phyloP scores from a whole-genome alignment of 1,140 invertebrate genomes.

The Lucilia sericata region DNA sequence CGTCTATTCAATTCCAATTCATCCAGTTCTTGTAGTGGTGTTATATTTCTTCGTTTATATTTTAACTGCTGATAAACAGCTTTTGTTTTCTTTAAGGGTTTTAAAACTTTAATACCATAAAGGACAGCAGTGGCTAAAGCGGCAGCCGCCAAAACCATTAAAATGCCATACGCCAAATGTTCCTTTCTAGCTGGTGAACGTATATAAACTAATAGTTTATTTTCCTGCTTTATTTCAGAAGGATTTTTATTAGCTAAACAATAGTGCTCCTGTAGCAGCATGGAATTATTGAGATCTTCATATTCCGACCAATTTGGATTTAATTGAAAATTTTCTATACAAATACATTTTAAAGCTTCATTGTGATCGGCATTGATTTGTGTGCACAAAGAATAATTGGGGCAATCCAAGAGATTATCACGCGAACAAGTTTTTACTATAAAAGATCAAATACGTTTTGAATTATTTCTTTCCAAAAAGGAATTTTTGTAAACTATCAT shows the following conservation, averaged over 20 bases:
- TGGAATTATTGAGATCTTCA: constrained; percentile 1
- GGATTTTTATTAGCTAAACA: neutral
- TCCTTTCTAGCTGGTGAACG: constrained; percentile 36
- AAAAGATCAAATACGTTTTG: neutral
- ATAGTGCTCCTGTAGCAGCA: neutral
- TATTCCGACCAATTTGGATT: neutral
- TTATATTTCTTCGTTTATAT: constrained; percentile 47
- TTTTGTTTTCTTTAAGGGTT: constrained; percentile 49
- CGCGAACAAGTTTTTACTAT: constrained; percentile 6
- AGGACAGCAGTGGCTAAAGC: constrained; percentile 48
- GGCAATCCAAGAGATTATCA: neutral
- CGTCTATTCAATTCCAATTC: constrained; percentile 42
- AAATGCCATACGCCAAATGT: constrained; percentile 48
- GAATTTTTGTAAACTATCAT: neutral
- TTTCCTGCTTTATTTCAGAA: neutral
- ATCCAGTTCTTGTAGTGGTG: constrained; percentile 49
- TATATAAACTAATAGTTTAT: constrained; percentile 45
- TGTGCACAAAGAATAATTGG: neutral
- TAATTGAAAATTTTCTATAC: neutral
- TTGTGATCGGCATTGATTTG: neutral
- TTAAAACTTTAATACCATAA: constrained; percentile 49
- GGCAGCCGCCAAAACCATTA: constrained; percentile 48
- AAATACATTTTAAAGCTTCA: neutral
- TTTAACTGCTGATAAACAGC: constrained; percentile 46
- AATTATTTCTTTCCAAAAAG: neutral